phyloP scores from a whole-genome alignment of 1,140 invertebrate genomes.

The Drosophila pseudoobscura region DNA sequence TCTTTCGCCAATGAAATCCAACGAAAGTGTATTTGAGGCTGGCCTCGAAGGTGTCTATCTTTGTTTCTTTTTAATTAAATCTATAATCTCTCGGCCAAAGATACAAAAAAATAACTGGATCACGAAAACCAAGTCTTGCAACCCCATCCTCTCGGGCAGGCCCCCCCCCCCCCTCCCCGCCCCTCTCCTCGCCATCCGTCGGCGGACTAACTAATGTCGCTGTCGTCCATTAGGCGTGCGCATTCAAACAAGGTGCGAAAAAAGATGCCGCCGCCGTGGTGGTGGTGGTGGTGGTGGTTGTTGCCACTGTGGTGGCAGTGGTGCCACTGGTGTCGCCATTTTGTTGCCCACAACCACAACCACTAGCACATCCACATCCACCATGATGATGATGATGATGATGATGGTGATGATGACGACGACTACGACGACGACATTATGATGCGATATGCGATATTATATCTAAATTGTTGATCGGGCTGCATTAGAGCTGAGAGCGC shows the following conservation, averaged over 20 bases:
- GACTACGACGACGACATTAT: conserved; percentile 64
- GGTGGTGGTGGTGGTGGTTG: conserved; percentile 39
- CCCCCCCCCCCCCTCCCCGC: not conserved
- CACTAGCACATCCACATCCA: conserved; percentile 7
- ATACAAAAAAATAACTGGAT: conserved; percentile 42
- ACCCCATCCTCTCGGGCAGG: conserved; percentile 5
- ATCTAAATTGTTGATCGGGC: conserved; percentile 80
- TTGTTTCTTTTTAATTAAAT: conserved; percentile 67
- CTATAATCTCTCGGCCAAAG: conserved; percentile 46
- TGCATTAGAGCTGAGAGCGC: conserved; percentile 55
- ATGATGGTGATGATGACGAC: conserved; percentile 18
- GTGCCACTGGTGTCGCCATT: conserved; percentile 36
- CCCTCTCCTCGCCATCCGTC: conserved; percentile 18
- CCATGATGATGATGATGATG: conserved; percentile 15
- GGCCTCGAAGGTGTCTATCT: conserved; percentile 34
- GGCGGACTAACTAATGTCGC: conserved; percentile 70
- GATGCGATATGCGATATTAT: conserved; percentile 82
- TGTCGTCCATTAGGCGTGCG: conserved; percentile 76
- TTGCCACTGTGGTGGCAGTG: conserved; percentile 38
- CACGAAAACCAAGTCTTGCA: conserved; percentile 24
- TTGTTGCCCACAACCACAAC: conserved; percentile 22
- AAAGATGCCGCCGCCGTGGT: conserved; percentile 69
- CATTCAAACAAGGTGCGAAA: conserved; percentile 81
- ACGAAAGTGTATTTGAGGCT: conserved; percentile 27
- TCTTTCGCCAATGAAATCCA: not conserved